Conservation (phyloP, 2,113 vertebrate genomes). For the Alexandromys fortis region DNA sequence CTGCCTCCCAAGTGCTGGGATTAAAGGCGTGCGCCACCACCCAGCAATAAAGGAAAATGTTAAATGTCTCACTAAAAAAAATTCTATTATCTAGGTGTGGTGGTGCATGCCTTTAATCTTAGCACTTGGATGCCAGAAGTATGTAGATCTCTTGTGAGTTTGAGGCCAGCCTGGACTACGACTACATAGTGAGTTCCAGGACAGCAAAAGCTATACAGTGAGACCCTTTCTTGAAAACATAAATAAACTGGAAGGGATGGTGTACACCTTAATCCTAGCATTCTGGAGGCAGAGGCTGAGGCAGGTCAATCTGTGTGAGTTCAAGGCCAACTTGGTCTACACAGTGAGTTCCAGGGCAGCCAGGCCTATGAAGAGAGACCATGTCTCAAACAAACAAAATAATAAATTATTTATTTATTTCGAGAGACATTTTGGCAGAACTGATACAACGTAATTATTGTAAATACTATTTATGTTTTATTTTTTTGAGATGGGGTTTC, state of each 20-base stretch:
- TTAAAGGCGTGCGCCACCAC: too few relatives aligned
- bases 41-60: not conserved
- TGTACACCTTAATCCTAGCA: not conserved
- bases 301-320: not conserved
- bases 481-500: not conserved
- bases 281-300: not conserved
- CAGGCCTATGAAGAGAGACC: not conserved
- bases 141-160: not conserved
- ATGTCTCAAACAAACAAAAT: not conserved
- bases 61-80: not conserved
- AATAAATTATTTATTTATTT: not conserved
- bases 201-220: not conserved
- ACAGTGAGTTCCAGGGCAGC: not conserved
- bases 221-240: not conserved
- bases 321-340: not conserved
- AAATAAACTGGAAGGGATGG: not conserved
- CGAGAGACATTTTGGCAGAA: not conserved
- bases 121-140: not conserved
- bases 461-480: not conserved
- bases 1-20: too few relatives aligned
- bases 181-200: not conserved
- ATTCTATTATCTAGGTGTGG: not conserved
- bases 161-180: not conserved
- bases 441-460: not conserved
- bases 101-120: not conserved